Evolutionary conservation across 2,113 vertebrate genomes (phyloP).

Genomic region (Charina bottae): DNA sequence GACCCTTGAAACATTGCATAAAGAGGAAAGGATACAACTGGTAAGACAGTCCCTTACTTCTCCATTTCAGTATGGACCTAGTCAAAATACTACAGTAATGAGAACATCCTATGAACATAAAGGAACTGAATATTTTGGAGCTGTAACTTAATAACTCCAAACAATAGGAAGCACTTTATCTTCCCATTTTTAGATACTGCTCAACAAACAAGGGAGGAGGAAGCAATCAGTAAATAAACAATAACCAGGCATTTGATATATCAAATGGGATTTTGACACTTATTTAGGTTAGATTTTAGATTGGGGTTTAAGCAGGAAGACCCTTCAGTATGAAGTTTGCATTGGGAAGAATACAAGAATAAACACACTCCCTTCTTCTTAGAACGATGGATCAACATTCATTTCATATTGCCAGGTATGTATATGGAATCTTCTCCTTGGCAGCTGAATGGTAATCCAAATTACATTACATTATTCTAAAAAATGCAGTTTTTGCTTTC

Average conservation of each 20-base stretch:
- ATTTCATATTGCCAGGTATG: neutral
- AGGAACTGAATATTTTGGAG: neutral
- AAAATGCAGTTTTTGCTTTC: constrained; percentile 54
- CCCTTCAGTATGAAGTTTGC: neutral
- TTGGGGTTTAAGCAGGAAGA: neutral
- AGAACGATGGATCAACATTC: constrained; percentile 37
- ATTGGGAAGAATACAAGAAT: neutral
- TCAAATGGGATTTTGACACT: no score
- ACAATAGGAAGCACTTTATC: neutral
- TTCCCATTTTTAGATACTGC: neutral
- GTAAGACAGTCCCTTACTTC: neutral
- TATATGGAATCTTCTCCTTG: constrained; percentile 22
- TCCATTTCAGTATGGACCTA: neutral
- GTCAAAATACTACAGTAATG: neutral
- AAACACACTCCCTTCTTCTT: neutral
- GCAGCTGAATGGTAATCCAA: constrained; percentile 44
- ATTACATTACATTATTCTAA: constrained; percentile 53
- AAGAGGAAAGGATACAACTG: neutral
- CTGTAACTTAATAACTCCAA: neutral
- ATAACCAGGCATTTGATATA: neutral
- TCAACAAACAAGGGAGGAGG: neutral
- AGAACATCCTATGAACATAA: neutral
- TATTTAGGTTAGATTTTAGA: no score
- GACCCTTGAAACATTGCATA: no score
- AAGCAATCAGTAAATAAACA: neutral